Percentiles rank a stretch among this genome's conserved stretches.
phyloP scores from a whole-genome alignment of 2,113 vertebrate genomes.

The Cheirogaleus medius region DNA sequence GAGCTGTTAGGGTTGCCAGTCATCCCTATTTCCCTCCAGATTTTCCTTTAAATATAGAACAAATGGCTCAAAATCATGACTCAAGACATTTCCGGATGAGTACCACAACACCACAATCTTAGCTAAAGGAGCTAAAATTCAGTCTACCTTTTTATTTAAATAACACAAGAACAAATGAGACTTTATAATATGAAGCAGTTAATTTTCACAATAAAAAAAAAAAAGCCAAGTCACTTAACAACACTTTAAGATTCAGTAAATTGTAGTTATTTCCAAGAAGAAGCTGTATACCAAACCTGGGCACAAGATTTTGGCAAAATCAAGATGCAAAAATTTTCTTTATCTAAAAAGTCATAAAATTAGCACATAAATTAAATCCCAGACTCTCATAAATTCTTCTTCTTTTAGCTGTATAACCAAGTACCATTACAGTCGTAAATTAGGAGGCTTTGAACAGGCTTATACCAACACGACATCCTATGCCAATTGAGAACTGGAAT shows the following conservation, averaged over 20 bases:
- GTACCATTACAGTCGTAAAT: background rate
- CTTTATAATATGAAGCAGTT: background rate
- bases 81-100: background rate
- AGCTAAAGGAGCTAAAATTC: background rate
- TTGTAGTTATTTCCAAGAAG: background rate
- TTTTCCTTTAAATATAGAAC: background rate
- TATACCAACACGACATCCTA: conserved; percentile 44
- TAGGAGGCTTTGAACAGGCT: background rate
- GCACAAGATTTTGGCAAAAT: conserved; percentile 50
- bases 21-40: background rate
- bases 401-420: conserved; percentile 47
- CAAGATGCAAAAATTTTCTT: conserved; percentile 47
- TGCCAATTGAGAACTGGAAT: background rate
- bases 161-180: background rate
- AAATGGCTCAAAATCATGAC: background rate
- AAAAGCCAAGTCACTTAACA: background rate
- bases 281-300: conserved; percentile 30
- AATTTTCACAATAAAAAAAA: background rate
- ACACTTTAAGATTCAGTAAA: background rate
- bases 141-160: background rate
- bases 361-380: conserved; percentile 49
- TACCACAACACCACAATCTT: background rate
- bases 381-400: conserved; percentile 50
- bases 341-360: conserved; percentile 62
- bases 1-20: background rate